Evolutionary conservation across 2,888 invertebrate species (phyloP).

Genomic region (Dryocosmus kuriphilus): DNA sequence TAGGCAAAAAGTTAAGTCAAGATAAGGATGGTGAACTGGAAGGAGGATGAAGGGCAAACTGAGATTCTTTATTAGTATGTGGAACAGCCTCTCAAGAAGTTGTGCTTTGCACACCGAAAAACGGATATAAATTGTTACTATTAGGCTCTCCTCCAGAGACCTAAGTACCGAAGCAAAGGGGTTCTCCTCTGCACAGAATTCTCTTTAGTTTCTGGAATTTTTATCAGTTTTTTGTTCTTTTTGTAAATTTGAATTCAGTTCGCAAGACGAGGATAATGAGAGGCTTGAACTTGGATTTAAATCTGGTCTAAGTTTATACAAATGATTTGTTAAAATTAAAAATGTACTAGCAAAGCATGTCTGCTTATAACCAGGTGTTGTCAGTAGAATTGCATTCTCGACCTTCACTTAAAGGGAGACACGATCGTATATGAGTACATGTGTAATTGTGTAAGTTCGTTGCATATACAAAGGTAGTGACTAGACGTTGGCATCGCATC

Average conservation of each 20-base stretch:
- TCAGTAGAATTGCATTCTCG: constrained; percentile 61
- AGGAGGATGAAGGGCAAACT: neutral
- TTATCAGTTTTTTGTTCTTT: neutral
- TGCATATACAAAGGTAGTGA: constrained; percentile 27
- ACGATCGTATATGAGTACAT: constrained; percentile 8
- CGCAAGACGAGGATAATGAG: neutral
- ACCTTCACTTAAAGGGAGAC: constrained; percentile 41
- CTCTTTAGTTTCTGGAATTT: neutral
- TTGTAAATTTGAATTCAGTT: neutral
- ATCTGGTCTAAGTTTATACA: no score
- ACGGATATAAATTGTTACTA: constrained; percentile 26
- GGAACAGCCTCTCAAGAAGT: neutral
- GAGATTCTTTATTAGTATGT: constrained; percentile 39
- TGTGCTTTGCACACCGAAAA: constrained; percentile 26
- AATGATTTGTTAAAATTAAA: no score
- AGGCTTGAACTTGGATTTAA: neutral
- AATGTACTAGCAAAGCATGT: neutral
- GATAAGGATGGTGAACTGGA: constrained; percentile 23
- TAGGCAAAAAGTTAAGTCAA: constrained; percentile 28
- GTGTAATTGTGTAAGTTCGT: constrained; percentile 34
- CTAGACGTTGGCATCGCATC: constrained; percentile 50
- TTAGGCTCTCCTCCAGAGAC: neutral
- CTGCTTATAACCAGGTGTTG: constrained; percentile 51
- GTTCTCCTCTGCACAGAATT: neutral
- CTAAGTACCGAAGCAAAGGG: neutral